Conservation (phyloP, 2,888 invertebrate genomes). For the Panopea generosa region DNA sequence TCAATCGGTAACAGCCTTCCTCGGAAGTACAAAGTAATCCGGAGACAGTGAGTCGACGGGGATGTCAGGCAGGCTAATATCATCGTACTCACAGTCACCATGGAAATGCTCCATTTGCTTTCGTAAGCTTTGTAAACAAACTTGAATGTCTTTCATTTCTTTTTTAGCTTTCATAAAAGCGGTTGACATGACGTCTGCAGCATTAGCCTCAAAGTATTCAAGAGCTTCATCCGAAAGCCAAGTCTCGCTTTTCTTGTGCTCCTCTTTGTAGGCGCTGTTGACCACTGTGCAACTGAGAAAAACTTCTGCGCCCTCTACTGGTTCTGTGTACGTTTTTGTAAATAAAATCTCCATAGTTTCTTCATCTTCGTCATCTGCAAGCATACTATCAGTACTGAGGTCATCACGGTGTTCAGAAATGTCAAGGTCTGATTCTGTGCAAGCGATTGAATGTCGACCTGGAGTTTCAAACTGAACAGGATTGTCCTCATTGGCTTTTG, state of each 20-base stretch:
- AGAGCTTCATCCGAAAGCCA: constrained; percentile 68
- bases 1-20: constrained; percentile 65
- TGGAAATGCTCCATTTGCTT: constrained; percentile 78
- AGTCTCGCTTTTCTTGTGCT: constrained; percentile 42
- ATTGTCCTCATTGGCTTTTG: constrained; percentile 34
- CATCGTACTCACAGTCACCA: constrained; percentile 68
- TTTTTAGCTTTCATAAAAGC: constrained; percentile 76
- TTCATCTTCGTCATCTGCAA: constrained; percentile 80
- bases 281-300: constrained; percentile 63
- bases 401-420: constrained; percentile 78
- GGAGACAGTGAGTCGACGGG: constrained; percentile 61
- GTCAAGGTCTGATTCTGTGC: constrained; percentile 79
- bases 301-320: constrained; percentile 66
- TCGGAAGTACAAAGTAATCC: constrained; percentile 51
- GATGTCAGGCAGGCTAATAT: constrained; percentile 55
- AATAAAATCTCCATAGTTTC: constrained; percentile 72
- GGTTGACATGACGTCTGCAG: constrained; percentile 68
- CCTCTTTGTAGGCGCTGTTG: constrained; percentile 58
- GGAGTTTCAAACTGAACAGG: constrained; percentile 48
- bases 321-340: constrained; percentile 74
- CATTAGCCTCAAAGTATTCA: constrained; percentile 63
- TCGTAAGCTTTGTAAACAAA: constrained; percentile 75
- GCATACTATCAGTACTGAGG: constrained; percentile 76
- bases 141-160: constrained; percentile 81
- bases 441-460: constrained; percentile 57